A percentile compares a stretch with the other conserved stretches of the same genome.
Conservation (phyloP, 2,113 vertebrate species). For the Chloropsis hardwickii region DNA sequence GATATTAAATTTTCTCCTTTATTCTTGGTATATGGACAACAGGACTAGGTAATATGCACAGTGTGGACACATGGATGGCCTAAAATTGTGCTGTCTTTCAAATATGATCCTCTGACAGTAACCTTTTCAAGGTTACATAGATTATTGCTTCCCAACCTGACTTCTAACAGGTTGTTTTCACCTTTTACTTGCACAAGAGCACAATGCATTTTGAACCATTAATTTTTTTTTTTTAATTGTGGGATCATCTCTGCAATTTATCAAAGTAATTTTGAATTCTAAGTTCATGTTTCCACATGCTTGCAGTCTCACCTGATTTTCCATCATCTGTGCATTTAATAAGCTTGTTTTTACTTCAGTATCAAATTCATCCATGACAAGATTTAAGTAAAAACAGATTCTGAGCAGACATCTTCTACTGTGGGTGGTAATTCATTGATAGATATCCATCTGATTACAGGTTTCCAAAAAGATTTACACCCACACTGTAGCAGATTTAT, state of each 20-base stretch:
- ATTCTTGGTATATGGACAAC: not conserved
- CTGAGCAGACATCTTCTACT: not conserved
- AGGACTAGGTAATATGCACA: not conserved
- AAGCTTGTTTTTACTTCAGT: not conserved
- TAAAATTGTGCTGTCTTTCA: not conserved
- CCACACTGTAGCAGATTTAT: not conserved
- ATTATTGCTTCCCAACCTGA: not conserved
- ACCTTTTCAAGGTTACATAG: not conserved
- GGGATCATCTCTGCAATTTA: not conserved
- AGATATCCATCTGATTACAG: not conserved
- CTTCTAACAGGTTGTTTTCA: not conserved
- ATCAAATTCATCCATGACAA: not conserved
- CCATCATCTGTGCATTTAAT: not conserved
- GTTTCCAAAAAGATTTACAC: not conserved
- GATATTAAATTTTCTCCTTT: not conserved
- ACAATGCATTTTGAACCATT: not conserved
- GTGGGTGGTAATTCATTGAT: not conserved
- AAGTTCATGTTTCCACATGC: not conserved
- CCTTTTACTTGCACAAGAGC: not conserved
- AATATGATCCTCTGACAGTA: not conserved
- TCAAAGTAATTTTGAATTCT: not conserved
- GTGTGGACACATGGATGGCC: not conserved
- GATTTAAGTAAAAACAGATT: not conserved
- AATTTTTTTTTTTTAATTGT: not conserved
- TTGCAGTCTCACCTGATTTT: not conserved